A percentile compares a stretch with the other conserved stretches of the same genome.
Conservation (phyloP, 2,797 vertebrate genomes). For the Alfaro cultratus region DNA sequence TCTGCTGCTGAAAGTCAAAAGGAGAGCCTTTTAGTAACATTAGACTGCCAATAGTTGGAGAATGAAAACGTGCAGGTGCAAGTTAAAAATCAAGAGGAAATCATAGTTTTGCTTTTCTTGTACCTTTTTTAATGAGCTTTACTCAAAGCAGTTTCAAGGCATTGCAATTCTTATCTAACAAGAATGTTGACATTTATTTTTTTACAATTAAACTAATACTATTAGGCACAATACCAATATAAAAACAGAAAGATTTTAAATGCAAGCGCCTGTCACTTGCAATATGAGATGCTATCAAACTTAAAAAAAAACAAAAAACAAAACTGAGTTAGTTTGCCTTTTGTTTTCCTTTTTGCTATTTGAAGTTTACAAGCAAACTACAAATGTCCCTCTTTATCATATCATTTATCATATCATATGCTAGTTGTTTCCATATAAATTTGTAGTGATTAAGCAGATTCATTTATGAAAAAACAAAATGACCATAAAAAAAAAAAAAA, state of each 20-base stretch:
- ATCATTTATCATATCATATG: background rate
- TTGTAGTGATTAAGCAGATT: background rate
- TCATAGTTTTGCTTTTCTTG: background rate
- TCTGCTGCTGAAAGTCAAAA: slow-evolving; percentile 3
- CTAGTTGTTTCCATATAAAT: background rate
- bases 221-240: background rate
- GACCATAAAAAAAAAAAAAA: no score
- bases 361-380: background rate
- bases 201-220: background rate
- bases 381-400: background rate
- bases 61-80: background rate
- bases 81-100: background rate
- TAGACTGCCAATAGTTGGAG: background rate
- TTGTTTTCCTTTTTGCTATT: background rate
- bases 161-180: background rate
- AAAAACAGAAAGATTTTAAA: background rate
- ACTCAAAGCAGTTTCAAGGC: background rate
- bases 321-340: background rate
- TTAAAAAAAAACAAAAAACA: background rate
- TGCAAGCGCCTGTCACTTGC: background rate
- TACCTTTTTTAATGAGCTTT: background rate
- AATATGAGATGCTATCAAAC: background rate
- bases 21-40: background rate
- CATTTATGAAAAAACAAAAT: background rate
- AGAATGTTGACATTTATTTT: background rate